Conservation (phyloP, 2,888 invertebrate species). For the Serripes groenlandicus region DNA sequence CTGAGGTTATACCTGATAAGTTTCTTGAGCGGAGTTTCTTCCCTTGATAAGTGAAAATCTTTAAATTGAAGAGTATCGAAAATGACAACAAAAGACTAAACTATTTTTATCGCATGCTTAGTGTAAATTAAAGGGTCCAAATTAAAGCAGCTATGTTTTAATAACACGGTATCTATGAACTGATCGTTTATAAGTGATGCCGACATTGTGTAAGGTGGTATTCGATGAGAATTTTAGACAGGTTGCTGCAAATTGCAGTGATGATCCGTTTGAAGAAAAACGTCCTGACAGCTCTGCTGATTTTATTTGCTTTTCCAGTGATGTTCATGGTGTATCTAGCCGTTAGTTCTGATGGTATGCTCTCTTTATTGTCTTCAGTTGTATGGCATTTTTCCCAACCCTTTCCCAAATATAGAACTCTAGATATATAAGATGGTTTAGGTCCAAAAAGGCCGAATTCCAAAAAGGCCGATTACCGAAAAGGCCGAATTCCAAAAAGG, state of each 20-base stretch:
- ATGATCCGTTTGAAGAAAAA: slow-evolving; percentile 79
- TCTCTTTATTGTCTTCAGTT: no score
- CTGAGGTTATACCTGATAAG: background rate
- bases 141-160: no score
- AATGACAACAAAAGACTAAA: slow-evolving; percentile 6
- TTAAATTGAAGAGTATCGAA: background rate
- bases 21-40: background rate
- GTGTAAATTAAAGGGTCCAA: background rate
- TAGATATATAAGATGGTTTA: no score
- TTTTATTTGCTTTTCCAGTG: slow-evolving; percentile 79
- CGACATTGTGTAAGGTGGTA: background rate
- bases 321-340: slow-evolving; percentile 77
- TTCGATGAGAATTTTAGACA: background rate
- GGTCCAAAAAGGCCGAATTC: no score
- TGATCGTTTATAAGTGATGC: no score
- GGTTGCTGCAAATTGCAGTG: background rate
- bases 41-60: background rate
- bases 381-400: background rate
- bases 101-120: no score
- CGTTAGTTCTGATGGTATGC: slow-evolving; percentile 76
- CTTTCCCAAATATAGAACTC: background rate
- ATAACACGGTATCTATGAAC: no score
- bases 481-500: no score
- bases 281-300: slow-evolving; percentile 72
- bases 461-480: no score